A percentile compares a stretch with the other conserved stretches of the same genome.
These are phyloP conservation scores for Myotis planiceps DNA, from an alignment of 2,797 vertebrate species.

Conservation along the genomic window DNA sequence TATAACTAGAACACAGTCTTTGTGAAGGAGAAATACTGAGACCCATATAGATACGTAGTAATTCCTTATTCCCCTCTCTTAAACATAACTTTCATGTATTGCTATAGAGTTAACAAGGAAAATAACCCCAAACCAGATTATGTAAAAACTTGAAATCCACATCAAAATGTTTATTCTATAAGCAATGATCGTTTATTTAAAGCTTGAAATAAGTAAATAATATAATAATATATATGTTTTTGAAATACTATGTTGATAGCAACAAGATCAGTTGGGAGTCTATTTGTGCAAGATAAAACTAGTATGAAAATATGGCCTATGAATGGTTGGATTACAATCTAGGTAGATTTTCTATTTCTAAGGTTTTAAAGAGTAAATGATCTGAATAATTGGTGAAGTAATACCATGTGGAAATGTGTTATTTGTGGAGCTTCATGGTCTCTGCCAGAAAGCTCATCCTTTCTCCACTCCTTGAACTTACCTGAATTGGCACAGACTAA, in stretches of 20 bases:
- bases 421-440: not conserved
- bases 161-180: not conserved
- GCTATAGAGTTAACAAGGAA: not conserved
- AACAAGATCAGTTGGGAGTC: not conserved
- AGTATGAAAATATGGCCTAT: not conserved
- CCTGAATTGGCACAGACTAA: not conserved
- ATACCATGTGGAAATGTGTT: not conserved
- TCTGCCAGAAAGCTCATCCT: not conserved
- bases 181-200: not conserved
- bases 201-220: not conserved
- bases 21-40: not conserved
- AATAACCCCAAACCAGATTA: not conserved
- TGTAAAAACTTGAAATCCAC: not conserved
- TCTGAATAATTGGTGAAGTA: not conserved
- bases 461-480: not conserved
- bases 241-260: not conserved
- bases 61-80: not conserved
- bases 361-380: not conserved
- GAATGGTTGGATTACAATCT: not conserved
- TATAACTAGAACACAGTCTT: not conserved
- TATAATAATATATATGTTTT: not conserved
- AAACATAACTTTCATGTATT: not conserved
- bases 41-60: not conserved
- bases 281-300: not conserved
- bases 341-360: not conserved